These are phyloP conservation scores for Goniozus legneri DNA, from an alignment of 1,140 invertebrate species.

Conservation along the genomic window DNA sequence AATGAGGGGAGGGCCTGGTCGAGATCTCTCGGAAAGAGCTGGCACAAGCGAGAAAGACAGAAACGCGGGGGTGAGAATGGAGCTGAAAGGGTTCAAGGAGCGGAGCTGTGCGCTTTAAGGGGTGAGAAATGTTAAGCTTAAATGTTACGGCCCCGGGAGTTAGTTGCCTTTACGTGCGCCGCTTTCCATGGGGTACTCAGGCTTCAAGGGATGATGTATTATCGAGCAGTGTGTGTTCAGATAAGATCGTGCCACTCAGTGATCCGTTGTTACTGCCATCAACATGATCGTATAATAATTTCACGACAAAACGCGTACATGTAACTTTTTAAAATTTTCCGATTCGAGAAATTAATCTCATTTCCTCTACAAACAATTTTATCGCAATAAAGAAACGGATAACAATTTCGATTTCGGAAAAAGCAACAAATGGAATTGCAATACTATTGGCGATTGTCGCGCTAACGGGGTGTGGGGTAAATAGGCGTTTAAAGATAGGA, in stretches of 20 bases:
- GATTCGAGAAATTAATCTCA: too few relatives aligned
- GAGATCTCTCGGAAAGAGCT: constrained; percentile 28
- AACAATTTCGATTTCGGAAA: too few relatives aligned
- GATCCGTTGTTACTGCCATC: too few relatives aligned
- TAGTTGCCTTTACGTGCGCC: constrained; percentile 41
- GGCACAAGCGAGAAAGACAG: constrained; percentile 28
- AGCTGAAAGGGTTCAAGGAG: constrained; percentile 47
- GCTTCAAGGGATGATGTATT: constrained; percentile 53
- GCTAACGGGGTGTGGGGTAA: constrained; percentile 31
- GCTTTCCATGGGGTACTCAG: constrained; percentile 30
- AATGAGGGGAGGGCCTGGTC: constrained; percentile 48
- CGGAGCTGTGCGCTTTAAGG: constrained; percentile 44
- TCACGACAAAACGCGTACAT: too few relatives aligned
- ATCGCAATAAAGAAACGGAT: too few relatives aligned
- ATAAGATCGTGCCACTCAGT: constrained; percentile 26
- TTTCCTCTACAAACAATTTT: too few relatives aligned
- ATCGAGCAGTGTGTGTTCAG: constrained; percentile 40
- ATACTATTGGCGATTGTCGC: too few relatives aligned
- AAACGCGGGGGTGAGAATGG: constrained; percentile 26
- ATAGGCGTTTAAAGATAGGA: constrained; percentile 37
- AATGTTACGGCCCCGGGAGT: constrained; percentile 48
- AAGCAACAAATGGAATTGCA: too few relatives aligned
- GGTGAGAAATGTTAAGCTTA: constrained; percentile 53
- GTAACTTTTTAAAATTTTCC: too few relatives aligned
- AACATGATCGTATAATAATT: too few relatives aligned